A percentile compares a stretch with the other conserved stretches of the same genome.
These are phyloP conservation scores for Indicator indicator DNA, from an alignment of 2,113 vertebrate species.

Conservation along the genomic window DNA sequence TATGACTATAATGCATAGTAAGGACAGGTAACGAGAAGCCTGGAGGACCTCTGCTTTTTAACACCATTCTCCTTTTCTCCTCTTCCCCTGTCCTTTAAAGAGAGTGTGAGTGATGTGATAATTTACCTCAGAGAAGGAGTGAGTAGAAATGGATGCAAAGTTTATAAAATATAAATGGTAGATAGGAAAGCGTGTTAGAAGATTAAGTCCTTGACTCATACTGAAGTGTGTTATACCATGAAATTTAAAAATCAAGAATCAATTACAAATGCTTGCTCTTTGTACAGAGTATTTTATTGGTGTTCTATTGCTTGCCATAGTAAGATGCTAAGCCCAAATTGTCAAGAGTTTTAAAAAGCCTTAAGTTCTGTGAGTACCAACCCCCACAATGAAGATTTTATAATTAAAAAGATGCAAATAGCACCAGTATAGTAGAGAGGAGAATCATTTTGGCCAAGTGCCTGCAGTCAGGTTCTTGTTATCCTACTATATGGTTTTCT, in stretches of 20 bases:
- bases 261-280: neutral
- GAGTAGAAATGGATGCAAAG: neutral
- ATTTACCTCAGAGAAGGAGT: neutral
- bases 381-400: neutral
- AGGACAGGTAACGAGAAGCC: neutral
- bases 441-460: neutral
- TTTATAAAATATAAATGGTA: neutral
- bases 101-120: neutral
- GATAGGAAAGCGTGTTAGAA: neutral
- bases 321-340: neutral
- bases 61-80: neutral
- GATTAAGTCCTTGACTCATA: neutral
- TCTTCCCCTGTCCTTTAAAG: neutral
- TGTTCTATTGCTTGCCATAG: neutral
- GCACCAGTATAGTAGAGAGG: neutral
- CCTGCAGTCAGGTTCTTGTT: neutral
- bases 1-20: fast-evolving
- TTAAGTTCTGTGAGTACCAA: neutral
- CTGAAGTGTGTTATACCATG: neutral
- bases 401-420: neutral
- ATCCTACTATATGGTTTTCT: neutral
- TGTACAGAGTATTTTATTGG: neutral
- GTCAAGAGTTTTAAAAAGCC: neutral
- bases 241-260: neutral
- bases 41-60: neutral